Evolutionary conservation across 2,888 invertebrate species (phyloP).

Genomic region (Zeuzera pyrina): DNA sequence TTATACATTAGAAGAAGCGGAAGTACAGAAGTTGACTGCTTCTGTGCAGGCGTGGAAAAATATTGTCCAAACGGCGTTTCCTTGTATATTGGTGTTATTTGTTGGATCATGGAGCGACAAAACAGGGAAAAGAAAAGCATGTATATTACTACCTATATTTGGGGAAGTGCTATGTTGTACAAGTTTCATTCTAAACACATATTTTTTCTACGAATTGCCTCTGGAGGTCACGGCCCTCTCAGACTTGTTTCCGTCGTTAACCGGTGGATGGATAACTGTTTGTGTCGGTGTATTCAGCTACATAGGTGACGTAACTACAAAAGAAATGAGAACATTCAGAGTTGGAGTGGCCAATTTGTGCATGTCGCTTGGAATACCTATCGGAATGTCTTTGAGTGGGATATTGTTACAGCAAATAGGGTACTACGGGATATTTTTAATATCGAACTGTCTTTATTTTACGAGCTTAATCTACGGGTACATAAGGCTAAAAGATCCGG

Average conservation of each 20-base stretch:
- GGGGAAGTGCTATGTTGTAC: constrained; percentile 69
- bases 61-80: constrained; percentile 69
- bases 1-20: constrained; percentile 76
- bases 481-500: constrained; percentile 57
- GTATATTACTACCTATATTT: constrained; percentile 70
- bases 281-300: constrained; percentile 76
- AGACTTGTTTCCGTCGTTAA: constrained; percentile 70
- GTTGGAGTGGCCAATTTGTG: constrained; percentile 76
- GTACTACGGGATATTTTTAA: constrained; percentile 65
- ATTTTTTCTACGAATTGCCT: constrained; percentile 73
- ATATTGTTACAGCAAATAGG: constrained; percentile 63
- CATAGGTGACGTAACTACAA: constrained; percentile 74
- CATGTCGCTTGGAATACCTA: constrained; percentile 74
- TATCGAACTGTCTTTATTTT: constrained; percentile 64
- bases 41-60: constrained; percentile 74
- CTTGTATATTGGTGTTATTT: constrained; percentile 70
- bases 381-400: constrained; percentile 74
- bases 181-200: constrained; percentile 69
- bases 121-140: constrained; percentile 71
- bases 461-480: constrained; percentile 68
- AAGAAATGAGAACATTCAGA: constrained; percentile 74
- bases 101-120: constrained; percentile 78
- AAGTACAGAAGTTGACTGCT: constrained; percentile 74
- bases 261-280: constrained; percentile 74
- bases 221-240: constrained; percentile 70